Evolutionary conservation across 2,888 invertebrate species (phyloP).

Genomic region (Polylopha cassiicola): DNA sequence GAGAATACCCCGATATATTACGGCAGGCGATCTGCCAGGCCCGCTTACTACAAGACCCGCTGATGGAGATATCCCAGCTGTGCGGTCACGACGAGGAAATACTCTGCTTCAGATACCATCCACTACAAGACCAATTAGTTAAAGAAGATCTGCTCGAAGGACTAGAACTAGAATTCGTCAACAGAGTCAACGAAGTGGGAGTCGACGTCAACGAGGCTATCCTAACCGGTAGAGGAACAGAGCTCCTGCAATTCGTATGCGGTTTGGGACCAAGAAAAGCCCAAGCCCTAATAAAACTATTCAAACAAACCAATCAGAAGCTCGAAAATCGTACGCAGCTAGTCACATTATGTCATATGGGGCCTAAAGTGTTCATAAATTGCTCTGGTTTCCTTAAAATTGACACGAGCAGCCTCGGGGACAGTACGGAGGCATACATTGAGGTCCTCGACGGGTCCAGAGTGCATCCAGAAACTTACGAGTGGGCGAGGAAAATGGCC

Average conservation of each 20-base stretch:
- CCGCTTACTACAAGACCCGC: conserved; percentile 94
- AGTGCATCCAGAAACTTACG: conserved; percentile 99
- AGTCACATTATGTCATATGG: conserved; percentile 97
- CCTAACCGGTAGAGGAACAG: conserved; percentile 90
- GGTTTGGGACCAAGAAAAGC: conserved; percentile 98
- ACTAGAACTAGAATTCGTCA: conserved; percentile 93
- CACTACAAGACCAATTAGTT: conserved; percentile 86
- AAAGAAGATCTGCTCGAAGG: conserved; percentile 93
- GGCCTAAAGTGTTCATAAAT: conserved; percentile 98
- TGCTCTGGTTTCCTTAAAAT: conserved; percentile 99
- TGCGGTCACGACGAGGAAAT: conserved; percentile 98
- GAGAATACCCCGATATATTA: conserved; percentile 93
- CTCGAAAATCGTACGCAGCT: conserved; percentile 96
- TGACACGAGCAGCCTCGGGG: conserved; percentile 96
- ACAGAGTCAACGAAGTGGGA: conserved; percentile 97
- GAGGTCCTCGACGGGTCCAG: conserved; percentile 97
- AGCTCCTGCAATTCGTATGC: conserved; percentile 96
- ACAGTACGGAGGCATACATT: conserved; percentile 95
- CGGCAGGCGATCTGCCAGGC: conserved; percentile 96
- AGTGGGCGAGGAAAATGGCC: conserved; percentile 99
- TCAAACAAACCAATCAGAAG: conserved; percentile 94
- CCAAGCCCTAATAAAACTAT: conserved; percentile 87
- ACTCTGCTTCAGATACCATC: conserved; percentile 93
- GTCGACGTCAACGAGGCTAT: conserved; percentile 97
- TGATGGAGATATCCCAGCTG: conserved; percentile 96